Percentiles rank a stretch among this genome's conserved stretches.
phyloP scores from a whole-genome alignment of 2,113 vertebrate species.

The Mus spicilegus region DNA sequence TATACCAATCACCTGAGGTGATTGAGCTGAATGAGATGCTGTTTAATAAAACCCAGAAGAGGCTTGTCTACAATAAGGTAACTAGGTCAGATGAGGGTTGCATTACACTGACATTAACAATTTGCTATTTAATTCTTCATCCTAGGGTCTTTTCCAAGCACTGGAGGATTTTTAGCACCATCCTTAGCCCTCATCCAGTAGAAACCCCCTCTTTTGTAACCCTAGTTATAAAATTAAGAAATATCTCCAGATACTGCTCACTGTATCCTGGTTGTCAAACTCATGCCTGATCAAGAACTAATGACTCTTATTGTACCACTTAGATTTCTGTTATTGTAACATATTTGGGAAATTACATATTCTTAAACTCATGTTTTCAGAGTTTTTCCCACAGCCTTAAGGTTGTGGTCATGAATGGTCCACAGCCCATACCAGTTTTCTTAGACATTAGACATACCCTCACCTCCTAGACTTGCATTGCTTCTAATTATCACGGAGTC shows the following conservation, averaged over 20 bases:
- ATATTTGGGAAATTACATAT: no score
- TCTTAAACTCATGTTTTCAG: no score
- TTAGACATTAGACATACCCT: no score
- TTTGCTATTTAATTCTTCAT: background rate
- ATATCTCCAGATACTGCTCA: slow-evolving; percentile 13
- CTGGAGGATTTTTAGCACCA: background rate
- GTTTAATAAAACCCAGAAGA: background rate
- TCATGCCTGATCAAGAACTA: background rate
- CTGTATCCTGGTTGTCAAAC: background rate
- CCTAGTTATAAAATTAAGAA: background rate
- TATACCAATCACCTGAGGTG: background rate
- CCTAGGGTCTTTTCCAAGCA: background rate
- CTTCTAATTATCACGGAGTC: no score
- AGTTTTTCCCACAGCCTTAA: no score
- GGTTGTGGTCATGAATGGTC: no score
- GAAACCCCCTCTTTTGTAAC: background rate
- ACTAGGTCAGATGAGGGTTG: background rate
- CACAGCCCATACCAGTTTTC: no score
- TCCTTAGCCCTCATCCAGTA: background rate
- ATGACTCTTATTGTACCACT: background rate
- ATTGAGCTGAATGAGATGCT: background rate
- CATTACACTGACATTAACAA: background rate
- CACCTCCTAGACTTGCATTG: no score
- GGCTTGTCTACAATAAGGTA: background rate
- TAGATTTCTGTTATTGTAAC: background rate